Base-by-base conservation (phyloP, 1,140 invertebrate species). In the Listronotus oregonensis region DNA sequence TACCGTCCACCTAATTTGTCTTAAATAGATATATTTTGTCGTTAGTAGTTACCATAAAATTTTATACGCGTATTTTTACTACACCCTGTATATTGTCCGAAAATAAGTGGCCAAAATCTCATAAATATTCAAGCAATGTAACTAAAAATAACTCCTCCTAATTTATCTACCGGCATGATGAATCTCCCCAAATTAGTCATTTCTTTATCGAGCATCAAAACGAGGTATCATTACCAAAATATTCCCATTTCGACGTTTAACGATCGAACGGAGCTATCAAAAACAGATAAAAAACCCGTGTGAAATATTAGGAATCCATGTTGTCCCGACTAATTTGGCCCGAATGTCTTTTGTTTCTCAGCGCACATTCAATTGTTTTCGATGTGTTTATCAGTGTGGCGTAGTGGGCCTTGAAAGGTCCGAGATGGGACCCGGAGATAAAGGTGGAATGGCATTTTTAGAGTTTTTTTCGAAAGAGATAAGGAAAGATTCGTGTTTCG, bases 351-450 rank as follows among this genome's bases (percentile, higher is more conserved):
- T 63, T 63, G 60, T 63, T 63, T 63, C 60, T 63, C 60, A 55
- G 60, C 60, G 60, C 60, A 63, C 60, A 63, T 63, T 63, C 60
- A 49, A 63, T 63, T 63, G 60, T 63, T 63, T 63, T 63, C 50
- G 50, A 54, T 54, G 60, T 63, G 49, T 63, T 54, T 63, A 52
- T 54, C 50, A 54, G 60, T 63, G 54, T 56, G 60, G 46, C 60
- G 60, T 63, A 63, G 60, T 63, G 60, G 60, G 50, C 60, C 60
- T 54, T 63, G 60, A 63, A 39, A 63, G 60, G 60, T 63, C 60
- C 50, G 50, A 63, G 60, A 63, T 63, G 31, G 60, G 60, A 63
- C 60, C 60, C 18, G n/a, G 7, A 14, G 60, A 63, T 63, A 63
- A 63, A 4, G 39, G 50, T 39, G 27, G 49, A 54, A 63, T 63